Base-by-base conservation (phyloP, 2,888 invertebrate genomes). In the Tenthredo amoena region DNA sequence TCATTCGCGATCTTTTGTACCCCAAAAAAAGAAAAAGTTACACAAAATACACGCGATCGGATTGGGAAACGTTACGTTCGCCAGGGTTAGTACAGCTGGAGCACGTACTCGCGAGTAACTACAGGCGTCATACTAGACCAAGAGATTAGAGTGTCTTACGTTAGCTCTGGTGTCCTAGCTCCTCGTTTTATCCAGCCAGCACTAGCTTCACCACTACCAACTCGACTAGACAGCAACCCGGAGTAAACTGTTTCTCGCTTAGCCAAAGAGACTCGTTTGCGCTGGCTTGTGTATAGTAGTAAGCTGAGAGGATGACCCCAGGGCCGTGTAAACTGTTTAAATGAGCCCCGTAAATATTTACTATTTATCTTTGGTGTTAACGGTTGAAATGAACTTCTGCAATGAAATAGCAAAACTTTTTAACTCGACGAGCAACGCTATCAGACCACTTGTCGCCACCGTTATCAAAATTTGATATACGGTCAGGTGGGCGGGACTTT, bases 201-300 rank as follows among this genome's bases (percentile, higher is more conserved):
- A 79, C 55, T 77, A 74, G 76, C 76, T 26, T 21, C 62, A 62
- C 62, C 26, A 68, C 18, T 31, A 68, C 68, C 50, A 31, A 81
- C 81, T 81, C 62, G 26, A 40, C 81, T 21, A 81, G 58, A 15
- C 81, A 81, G 81, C 81, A 62, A 62, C 81, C 81, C 81, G 81
- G 50, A 58, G 81, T 81, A 81, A 81, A 81, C 81, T 81, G 81
- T 81, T 81, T 81, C 81, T 81, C 81, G 81, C 62, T 81, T 81
- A 81, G 62, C 81, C 81, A 81, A 81, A 81, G 79, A 81, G 81
- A 62, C 81, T 81, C 81, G 81, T 81, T 81, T 81, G 58, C 58
- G 81, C 62, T 81, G 31, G 62, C 40, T 81, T 37, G 58, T 58
- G 7, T 72, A 40, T 74, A 74, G 74, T 55, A 40, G 81, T 81